Evolutionary conservation across 2,888 invertebrate genomes (phyloP).

Genomic region (Aspidiotus rigidus): DNA sequence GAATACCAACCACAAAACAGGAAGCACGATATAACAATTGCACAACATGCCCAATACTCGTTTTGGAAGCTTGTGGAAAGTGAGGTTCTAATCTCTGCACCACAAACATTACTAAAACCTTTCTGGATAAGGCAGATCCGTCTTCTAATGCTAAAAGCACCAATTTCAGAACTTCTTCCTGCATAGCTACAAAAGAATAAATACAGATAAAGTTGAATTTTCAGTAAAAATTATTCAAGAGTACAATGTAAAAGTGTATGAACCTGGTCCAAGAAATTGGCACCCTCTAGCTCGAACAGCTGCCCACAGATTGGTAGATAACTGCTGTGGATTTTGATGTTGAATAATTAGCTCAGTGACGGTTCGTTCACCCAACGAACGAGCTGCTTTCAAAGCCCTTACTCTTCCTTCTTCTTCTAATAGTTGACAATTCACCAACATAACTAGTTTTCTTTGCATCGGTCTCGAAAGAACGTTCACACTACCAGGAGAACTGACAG

Average conservation of each 20-base stretch:
- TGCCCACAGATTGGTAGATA: slow-evolving; percentile 91
- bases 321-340: slow-evolving; percentile 91
- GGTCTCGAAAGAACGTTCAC: slow-evolving; percentile 61
- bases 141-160: slow-evolving; percentile 90
- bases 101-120: slow-evolving; percentile 96
- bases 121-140: slow-evolving; percentile 84
- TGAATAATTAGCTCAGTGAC: slow-evolving; percentile 88
- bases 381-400: slow-evolving; percentile 68
- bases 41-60: slow-evolving; percentile 97
- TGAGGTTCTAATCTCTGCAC: slow-evolving; percentile 93
- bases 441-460: slow-evolving; percentile 91
- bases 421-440: slow-evolving; percentile 84
- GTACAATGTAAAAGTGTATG: neutral
- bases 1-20: slow-evolving; percentile 75
- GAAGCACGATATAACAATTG: slow-evolving; percentile 95
- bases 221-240: neutral
- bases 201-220: slow-evolving; percentile 10
- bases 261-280: slow-evolving; percentile 89
- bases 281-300: slow-evolving; percentile 93
- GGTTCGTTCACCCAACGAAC: slow-evolving; percentile 88
- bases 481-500: slow-evolving; percentile 18
- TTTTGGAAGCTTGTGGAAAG: slow-evolving; percentile 94
- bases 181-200: slow-evolving; percentile 63
- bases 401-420: slow-evolving; percentile 79
- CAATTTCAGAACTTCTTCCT: slow-evolving; percentile 92